Evolutionary conservation across 2,797 vertebrate species (phyloP).

Genomic region (Nyctibius grandis): DNA sequence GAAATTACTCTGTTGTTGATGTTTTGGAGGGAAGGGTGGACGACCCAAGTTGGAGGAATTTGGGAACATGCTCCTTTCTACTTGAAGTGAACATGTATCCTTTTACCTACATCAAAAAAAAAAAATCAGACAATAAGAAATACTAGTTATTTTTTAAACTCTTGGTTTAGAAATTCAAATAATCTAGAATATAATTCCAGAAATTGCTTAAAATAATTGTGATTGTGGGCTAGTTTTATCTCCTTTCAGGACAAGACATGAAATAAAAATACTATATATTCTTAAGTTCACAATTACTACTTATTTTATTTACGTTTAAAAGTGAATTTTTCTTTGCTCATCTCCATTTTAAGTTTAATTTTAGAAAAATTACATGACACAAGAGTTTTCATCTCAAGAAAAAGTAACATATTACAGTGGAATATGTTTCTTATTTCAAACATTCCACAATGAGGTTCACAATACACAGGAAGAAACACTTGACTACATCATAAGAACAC

Average conservation of each 20-base stretch:
- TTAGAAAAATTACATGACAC: background rate
- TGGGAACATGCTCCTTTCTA: slow-evolving; percentile 80
- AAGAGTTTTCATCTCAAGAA: background rate
- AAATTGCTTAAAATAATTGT: background rate
- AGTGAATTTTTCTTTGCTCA: background rate
- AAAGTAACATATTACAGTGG: background rate
- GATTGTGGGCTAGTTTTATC: background rate
- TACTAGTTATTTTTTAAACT: background rate
- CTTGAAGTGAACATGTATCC: slow-evolving; percentile 72
- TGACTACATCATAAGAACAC: background rate
- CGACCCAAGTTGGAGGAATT: slow-evolving; percentile 71
- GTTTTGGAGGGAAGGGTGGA: slow-evolving; percentile 67
- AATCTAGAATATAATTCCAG: background rate
- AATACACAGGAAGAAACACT: background rate
- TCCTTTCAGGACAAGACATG: background rate
- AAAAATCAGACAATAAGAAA: background rate
- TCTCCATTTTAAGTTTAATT: background rate
- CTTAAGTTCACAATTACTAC: background rate
- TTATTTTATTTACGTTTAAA: background rate
- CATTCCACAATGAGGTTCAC: background rate
- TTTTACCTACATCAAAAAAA: slow-evolving; percentile 29
- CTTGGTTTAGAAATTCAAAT: background rate
- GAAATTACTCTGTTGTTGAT: slow-evolving; percentile 51
- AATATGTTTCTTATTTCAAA: background rate
- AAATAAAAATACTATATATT: background rate